Conservation (phyloP, 2,797 vertebrate species). For the Mus spretus region DNA sequence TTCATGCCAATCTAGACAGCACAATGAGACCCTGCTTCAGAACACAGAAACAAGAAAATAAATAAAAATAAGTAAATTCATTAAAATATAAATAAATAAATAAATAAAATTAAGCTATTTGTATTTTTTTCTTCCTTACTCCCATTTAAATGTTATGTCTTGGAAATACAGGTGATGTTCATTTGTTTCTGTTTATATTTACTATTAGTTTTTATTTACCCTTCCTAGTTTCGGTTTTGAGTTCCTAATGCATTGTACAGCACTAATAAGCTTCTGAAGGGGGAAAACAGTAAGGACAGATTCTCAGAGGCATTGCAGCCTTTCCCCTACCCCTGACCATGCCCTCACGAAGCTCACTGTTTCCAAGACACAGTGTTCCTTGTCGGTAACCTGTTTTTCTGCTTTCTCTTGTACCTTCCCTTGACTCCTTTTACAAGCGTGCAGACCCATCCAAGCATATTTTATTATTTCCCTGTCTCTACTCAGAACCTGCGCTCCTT, state of each 20-base stretch:
- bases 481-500: background rate
- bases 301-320: background rate
- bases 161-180: background rate
- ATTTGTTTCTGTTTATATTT: constrained; percentile 12
- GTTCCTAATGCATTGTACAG: background rate
- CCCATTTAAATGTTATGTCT: background rate
- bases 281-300: background rate
- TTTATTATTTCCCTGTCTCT: background rate
- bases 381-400: background rate
- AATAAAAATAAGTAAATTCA: background rate
- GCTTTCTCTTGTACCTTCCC: background rate
- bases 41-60: background rate
- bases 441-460: background rate
- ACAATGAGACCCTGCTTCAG: background rate
- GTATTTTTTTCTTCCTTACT: background rate
- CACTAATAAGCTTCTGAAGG: background rate
- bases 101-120: background rate
- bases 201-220: background rate
- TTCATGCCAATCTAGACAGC: background rate
- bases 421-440: background rate
- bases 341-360: too few relatives aligned
- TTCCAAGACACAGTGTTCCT: background rate
- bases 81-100: background rate
- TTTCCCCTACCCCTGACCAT: fast-evolving
- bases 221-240: background rate